Evolutionary conservation across 1,140 invertebrate species (phyloP), one percentile per base, ranked within the genome.

Genomic region (Cotesia glomerata): DNA sequence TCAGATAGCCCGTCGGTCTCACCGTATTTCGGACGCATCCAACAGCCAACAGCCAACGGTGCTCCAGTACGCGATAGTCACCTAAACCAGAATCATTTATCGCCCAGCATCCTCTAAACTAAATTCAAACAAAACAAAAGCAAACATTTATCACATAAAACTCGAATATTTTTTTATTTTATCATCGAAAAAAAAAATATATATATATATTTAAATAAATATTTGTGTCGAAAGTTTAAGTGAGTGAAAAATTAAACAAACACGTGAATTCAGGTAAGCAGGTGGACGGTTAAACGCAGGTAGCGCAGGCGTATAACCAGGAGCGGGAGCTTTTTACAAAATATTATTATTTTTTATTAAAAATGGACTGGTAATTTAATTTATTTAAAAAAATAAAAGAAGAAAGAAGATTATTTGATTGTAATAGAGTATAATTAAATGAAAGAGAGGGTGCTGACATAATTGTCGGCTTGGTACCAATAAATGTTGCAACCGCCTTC

Each of bases 401-500:
- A 16, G 2, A 8, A 7, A 63, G 7, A 1, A 32, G 16, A n/a
- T 61, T 35, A n/a, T 59, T 45, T 26, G 26, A 45, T 45, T 7
- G 2, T 45, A 11, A 58, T n/a, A 14, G 8, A 35, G 36, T 5
- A 39, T 61, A 51, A 63, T 61, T 75, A 73, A 76, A 76, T 76
- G 78, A 74, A 72, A 52, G 76, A 76, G 35, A 35, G 61, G 51
- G 35, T 69, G 63, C 59, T 74, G 39, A 67, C 58, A 56, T 68
- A 75, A 26, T 71, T 73, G 39, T 69, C 70, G 35, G 51, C 66
- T 56, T 74, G 74, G 26, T 72, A 68, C 73, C 71, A 72, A 35
- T 77, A 79, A 69, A 85, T 84, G 82, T 76, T 86, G 61, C 82
- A 86, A 75, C 82, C 82, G 58, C 79, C 79, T 36, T 82, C 84